Conservation (phyloP, 2,113 vertebrate genomes). For the Eretmochelys imbricata region DNA sequence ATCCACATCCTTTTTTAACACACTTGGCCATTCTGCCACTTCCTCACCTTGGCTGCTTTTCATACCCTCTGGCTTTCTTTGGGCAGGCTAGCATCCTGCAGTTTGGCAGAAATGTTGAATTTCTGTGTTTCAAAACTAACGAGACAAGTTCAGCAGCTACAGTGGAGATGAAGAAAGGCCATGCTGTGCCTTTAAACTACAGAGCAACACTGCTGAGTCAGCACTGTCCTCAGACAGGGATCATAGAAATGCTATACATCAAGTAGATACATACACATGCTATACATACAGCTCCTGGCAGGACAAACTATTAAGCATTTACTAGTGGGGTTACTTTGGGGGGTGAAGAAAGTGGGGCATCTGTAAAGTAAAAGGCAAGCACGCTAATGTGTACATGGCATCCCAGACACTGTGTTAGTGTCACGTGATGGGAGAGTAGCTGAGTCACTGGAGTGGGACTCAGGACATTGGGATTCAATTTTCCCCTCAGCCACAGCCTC, state of each 20-base stretch:
- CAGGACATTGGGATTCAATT: background rate
- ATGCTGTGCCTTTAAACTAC: background rate
- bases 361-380: background rate
- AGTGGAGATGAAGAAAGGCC: background rate
- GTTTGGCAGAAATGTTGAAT: background rate
- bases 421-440: background rate
- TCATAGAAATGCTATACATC: fast-evolving
- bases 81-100: background rate
- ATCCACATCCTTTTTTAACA: background rate
- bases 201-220: background rate
- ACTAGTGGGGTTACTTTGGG: background rate
- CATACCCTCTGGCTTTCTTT: background rate
- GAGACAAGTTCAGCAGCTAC: background rate
- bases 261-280: background rate
- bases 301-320: background rate
- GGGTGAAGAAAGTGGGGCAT: background rate
- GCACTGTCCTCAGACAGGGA: fast-evolving
- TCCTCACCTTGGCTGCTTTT: background rate
- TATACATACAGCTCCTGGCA: background rate
- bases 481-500: background rate
- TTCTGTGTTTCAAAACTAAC: background rate
- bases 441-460: background rate
- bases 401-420: background rate
- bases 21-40: fast-evolving
- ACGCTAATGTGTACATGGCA: background rate